Evolutionary conservation across 35 echinoderm and acorn worm species (phyloP).

Genomic region (Patiria miniata): DNA sequence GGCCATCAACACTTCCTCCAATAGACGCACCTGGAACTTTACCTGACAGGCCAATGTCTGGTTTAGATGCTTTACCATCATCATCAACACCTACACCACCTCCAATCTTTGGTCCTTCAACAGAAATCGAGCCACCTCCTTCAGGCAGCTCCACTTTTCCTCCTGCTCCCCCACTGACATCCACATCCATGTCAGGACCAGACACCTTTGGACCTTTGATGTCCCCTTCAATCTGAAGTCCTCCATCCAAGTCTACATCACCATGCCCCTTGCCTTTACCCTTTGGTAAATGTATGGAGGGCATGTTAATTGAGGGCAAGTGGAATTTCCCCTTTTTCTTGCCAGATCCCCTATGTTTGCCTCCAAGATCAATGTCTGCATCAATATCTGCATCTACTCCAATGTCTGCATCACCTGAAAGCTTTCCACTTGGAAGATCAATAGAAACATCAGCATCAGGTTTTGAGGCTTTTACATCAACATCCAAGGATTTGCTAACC

Average conservation of each 20-base stretch:
- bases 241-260: constrained; percentile 44
- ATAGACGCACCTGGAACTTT: background rate
- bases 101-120: constrained; percentile 47
- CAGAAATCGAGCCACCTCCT: constrained; percentile 20
- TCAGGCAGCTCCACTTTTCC: constrained; percentile 11
- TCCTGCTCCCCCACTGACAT: constrained; percentile 40
- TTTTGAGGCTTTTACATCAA: constrained; percentile 45
- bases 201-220: constrained; percentile 18
- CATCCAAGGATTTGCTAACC: constrained; percentile 33
- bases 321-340: constrained; percentile 53
- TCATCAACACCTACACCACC: constrained; percentile 43
- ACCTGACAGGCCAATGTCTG: constrained; percentile 6
- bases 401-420: constrained; percentile 55
- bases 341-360: background rate
- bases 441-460: constrained; percentile 48
- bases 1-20: constrained; percentile 30
- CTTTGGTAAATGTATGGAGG: background rate
- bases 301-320: constrained; percentile 50
- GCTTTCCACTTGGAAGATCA: constrained; percentile 26
- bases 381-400: constrained; percentile 52
- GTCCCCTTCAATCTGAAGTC: background rate
- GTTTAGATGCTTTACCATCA: constrained; percentile 47
- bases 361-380: constrained; percentile 37
- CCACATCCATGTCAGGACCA: constrained; percentile 48
- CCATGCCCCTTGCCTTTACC: constrained; percentile 36